Conservation (phyloP, 2,888 invertebrate genomes). For the Phragmatobia fuliginosa region DNA sequence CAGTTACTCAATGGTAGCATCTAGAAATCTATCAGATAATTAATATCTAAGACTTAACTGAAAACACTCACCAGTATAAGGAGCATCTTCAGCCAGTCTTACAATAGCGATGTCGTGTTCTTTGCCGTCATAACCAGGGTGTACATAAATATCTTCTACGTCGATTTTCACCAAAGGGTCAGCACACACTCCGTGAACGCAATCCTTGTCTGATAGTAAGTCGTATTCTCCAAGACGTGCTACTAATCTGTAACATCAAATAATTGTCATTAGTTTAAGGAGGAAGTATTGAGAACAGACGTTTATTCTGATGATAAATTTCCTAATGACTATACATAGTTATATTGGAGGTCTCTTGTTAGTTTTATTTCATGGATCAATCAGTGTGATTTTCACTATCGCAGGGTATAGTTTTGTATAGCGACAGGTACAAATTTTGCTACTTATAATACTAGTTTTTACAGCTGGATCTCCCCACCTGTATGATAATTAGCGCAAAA, state of each 20-base stretch:
- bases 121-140: slow-evolving; percentile 52
- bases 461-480: too few relatives aligned
- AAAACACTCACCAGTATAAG: slow-evolving; percentile 58
- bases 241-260: slow-evolving; percentile 47
- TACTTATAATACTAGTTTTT: too few relatives aligned
- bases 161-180: slow-evolving; percentile 43
- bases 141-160: slow-evolving; percentile 39
- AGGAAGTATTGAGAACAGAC: not conserved
- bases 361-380: too few relatives aligned
- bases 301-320: too few relatives aligned
- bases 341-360: too few relatives aligned
- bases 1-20: not conserved
- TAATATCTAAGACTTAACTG: not conserved
- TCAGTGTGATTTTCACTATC: too few relatives aligned
- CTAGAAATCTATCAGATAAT: not conserved
- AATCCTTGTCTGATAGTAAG: slow-evolving; percentile 55
- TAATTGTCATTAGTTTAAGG: not conserved
- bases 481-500: too few relatives aligned
- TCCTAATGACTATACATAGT: too few relatives aligned
- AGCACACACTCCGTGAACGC: slow-evolving; percentile 54
- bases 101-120: slow-evolving; percentile 65
- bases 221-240: slow-evolving; percentile 71
- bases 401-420: not conserved
- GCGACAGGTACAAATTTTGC: not conserved
- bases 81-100: slow-evolving; percentile 53